Evolutionary conservation across 2,888 invertebrate species (phyloP), one percentile per base, ranked within the genome.

Genomic region (Himalopsyche kuldschensis): DNA sequence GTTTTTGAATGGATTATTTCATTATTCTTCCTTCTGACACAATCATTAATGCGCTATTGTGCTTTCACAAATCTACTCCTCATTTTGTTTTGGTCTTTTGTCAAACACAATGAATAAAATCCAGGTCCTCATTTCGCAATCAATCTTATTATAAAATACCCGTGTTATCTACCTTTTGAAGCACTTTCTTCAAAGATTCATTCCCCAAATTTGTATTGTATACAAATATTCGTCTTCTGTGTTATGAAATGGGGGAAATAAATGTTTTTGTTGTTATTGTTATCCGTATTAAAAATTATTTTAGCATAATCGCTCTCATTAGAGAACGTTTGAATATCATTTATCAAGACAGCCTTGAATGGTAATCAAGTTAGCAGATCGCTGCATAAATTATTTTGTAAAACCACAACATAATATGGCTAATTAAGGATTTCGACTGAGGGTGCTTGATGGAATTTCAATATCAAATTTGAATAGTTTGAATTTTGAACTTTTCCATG

Each of bases 91-190:
- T 75, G 35, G 69, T 41, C 46, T 80, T 80, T 80, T 69, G 80
- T 80, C 80, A 69, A 75, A 69, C 69, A 80, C 80, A 80, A 80
- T 80, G 80, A 75, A 35, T 75, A 46, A 30, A 35, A 75, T 30
- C 32, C 55, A 55, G 79, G 69, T 48, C 69, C 79, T 69, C 69
- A 24, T 80, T 63, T 63, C 35, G 75, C 69, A 75, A 80, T 80
- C 80, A 80, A 80, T 80, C 80, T 80, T 80, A 69, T 80, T 80
- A 80, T 80, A 75, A 80, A 80, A 80, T 80, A 80, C 75, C 41
- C 69, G 80, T 80, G 75, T 80, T 80, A 80, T 80, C 80, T 80
- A 46, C 24, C 55, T 24, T 32, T 55, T 55, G 20, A 24, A 55
- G 55, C 20, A 24, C 20, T 55, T 55, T 55, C 55, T 55, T 55